Percentiles rank a stretch among this genome's conserved stretches.
Evolutionary conservation across 1,140 invertebrate genomes (phyloP).

Genomic region (Streblospio benedicti): DNA sequence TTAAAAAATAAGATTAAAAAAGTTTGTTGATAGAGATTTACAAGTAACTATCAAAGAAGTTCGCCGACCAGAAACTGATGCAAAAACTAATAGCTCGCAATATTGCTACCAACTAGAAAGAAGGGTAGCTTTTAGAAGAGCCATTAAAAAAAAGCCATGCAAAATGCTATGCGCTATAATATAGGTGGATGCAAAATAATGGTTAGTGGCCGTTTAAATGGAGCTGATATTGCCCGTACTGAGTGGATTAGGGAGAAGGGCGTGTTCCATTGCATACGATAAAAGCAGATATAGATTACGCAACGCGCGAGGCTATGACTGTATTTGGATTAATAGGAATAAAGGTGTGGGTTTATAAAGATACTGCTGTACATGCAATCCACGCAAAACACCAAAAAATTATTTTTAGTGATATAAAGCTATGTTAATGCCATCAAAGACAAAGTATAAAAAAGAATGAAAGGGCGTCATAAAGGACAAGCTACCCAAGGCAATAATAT

Average conservation of each 20-base stretch:
- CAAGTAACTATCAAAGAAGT: constrained; percentile 22
- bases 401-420: too few species aligned
- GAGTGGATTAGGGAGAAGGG: constrained; percentile 26
- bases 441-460: too few species aligned
- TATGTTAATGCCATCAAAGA: too few species aligned
- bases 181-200: too few species aligned
- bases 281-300: constrained; percentile 27
- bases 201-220: too few species aligned
- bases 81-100: constrained; percentile 17
- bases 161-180: too few species aligned
- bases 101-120: constrained; percentile 9
- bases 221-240: constrained; percentile 25
- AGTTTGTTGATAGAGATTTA: constrained; percentile 22
- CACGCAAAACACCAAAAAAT: too few species aligned
- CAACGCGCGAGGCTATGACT: constrained; percentile 22
- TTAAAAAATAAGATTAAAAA: constrained; percentile 22
- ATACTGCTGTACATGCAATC: too few species aligned
- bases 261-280: constrained; percentile 28
- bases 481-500: too few species aligned
- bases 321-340: constrained; percentile 22
- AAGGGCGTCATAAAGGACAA: too few species aligned
- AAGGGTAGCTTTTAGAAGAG: constrained; percentile 13
- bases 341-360: constrained; percentile 24
- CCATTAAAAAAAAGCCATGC: too few species aligned
- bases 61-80: constrained; percentile 18